Conservation (phyloP, 2,888 invertebrate species). For the Morpho achilles region DNA sequence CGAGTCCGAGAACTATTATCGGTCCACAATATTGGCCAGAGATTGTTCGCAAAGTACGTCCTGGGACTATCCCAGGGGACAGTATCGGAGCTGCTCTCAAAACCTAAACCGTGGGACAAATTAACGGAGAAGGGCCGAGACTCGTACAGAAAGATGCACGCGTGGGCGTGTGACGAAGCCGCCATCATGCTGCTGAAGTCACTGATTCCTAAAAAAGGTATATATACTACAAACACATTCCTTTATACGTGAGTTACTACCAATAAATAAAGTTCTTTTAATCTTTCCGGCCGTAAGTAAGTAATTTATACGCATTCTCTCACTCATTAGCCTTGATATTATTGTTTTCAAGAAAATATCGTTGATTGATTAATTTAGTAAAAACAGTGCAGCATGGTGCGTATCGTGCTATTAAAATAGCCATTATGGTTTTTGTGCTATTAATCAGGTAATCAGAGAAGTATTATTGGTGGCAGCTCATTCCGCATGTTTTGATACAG, state of each 20-base stretch:
- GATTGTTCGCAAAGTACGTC: conserved; percentile 98
- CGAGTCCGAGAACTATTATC: conserved; percentile 95
- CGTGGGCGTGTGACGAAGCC: conserved; percentile 98
- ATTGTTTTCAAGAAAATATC: conserved; percentile 13
- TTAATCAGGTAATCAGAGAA: conserved; percentile 19
- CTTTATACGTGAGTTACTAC: conserved; percentile 23
- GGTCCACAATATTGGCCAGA: conserved; percentile 98
- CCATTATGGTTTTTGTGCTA: conserved; percentile 20
- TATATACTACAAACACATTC: conserved; percentile 56
- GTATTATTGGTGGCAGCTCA: conserved; percentile 36
- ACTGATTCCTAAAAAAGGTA: conserved; percentile 98
- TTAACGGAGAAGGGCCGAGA: conserved; percentile 99
- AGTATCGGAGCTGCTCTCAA: conserved; percentile 97
- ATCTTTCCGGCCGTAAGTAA: conserved; percentile 16
- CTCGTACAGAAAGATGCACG: conserved; percentile 99
- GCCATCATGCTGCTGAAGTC: conserved; percentile 98
- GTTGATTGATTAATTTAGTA: conserved; percentile 17
- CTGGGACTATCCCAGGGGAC: conserved; percentile 98
- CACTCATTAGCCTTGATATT: conserved; percentile 9
- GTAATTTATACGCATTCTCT: conserved; percentile 12
- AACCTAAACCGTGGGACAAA: conserved; percentile 99
- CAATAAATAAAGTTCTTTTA: conserved; percentile 22
- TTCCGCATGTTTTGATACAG: conserved; percentile 40
- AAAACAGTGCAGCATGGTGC: conserved; percentile 13
- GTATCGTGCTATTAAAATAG: conserved; percentile 21